A percentile compares a stretch with the other conserved stretches of the same genome.
These are phyloP conservation scores for Conger conger DNA, from an alignment of 2,113 vertebrate species.

Conservation along the genomic window DNA sequence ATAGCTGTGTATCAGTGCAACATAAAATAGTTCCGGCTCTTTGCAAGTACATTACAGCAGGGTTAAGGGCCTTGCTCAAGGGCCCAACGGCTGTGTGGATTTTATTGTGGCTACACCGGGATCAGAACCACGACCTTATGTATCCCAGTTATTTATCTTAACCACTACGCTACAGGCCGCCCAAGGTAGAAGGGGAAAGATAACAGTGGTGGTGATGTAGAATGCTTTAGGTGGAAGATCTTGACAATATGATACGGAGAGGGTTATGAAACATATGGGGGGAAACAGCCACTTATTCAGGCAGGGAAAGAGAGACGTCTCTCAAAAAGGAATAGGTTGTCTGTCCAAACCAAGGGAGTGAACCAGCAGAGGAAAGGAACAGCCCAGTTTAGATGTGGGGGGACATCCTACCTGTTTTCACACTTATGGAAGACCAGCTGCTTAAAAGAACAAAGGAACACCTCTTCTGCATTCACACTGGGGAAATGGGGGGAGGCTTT, in stretches of 20 bases:
- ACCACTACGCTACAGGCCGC: no score
- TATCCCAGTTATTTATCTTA: no score
- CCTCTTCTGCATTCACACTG: constrained; percentile 5
- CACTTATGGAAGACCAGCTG: background rate
- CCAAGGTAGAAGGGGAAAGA: no score
- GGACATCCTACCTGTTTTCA: background rate
- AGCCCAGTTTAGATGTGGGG: background rate
- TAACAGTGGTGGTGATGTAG: no score
- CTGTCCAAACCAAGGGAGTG: background rate
- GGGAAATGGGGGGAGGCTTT: background rate
- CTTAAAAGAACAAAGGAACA: background rate
- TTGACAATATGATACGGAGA: background rate
- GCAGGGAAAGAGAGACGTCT: background rate
- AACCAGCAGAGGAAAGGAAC: background rate
- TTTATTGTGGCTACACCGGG: no score
- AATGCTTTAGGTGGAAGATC: background rate
- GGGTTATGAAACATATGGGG: background rate
- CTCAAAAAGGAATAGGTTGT: background rate
- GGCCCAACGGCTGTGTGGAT: no score
- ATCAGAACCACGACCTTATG: no score
- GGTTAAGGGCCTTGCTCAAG: no score
- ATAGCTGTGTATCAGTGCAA: no score
- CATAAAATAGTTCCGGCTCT: no score
- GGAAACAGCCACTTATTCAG: background rate
- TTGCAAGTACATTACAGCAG: no score